Base-by-base conservation (phyloP, 2,888 invertebrate genomes). In the Heliconius cydno region DNA sequence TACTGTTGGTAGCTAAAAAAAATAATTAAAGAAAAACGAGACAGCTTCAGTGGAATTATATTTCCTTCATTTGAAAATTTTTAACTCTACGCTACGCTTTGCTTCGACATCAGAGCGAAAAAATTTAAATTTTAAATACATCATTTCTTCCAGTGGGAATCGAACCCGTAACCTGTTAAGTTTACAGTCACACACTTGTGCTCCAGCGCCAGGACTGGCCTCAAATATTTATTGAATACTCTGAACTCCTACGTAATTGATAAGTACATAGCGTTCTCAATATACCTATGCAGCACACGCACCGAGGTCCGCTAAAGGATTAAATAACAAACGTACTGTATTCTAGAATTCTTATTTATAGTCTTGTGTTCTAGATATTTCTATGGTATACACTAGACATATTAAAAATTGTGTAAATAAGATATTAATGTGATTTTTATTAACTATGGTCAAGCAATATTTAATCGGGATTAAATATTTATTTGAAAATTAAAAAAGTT, bases 291-390 rank as follows among this genome's bases (percentile, higher is more conserved):
- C 66, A 78, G 57, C 52, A 76, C 66, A 76, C 67, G 76, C 66
- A n/a, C 34, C 72, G 67, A 80, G 78, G 60, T 80, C 80, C 78
- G 52, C 66, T 67, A 73, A 72, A 68, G 79, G 76, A 76, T 79
- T 79, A 80, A 76, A 78, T 76, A 76, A 79, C 79, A 60, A 63
- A 60, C 41, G n/a, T 63, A 78, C 66, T 66, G 41, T 77, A 30
- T 60, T 57, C 10, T 67, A 75, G n/a, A 63, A 30, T 46, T 41
- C 12, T 68, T 79, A 74, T 79, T 75, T 74, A 46, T 46, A 63
- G 60, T 28, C 28, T 41, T 19, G 41, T 10, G 78, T 68, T 79
- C 74, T 78, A 78, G 74, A 79, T 79, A 74, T 68, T 79, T 79
- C 78, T 57, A 25, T 60, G 41, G 30, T 41, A 70, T 63, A 65